A percentile compares a stretch with the other conserved stretches of the same genome.
phyloP scores from a whole-genome alignment of 2,888 invertebrate genomes.

The Oscheius sp. region DNA sequence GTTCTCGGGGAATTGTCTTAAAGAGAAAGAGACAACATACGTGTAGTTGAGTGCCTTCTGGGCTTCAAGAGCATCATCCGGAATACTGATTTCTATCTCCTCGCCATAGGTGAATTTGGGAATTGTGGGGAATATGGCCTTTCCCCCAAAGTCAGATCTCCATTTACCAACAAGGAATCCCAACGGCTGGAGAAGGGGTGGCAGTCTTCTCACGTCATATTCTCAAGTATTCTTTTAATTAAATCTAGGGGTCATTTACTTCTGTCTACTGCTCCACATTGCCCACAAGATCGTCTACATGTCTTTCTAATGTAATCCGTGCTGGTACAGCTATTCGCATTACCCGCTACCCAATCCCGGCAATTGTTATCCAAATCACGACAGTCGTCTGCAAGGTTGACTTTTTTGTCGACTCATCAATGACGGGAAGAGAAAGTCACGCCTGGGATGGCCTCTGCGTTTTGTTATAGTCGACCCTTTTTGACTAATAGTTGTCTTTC shows the following conservation, averaged over 20 bases:
- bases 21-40: conserved; percentile 49
- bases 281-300: conserved; percentile 64
- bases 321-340: conserved; percentile 58
- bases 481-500: too few species aligned
- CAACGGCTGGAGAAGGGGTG: conserved; percentile 64
- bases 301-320: conserved; percentile 67
- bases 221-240: conserved; percentile 52
- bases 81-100: conserved; percentile 70
- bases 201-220: conserved; percentile 65
- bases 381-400: conserved; percentile 40
- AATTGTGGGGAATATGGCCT: conserved; percentile 61
- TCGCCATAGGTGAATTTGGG: conserved; percentile 73
- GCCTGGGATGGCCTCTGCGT: background rate
- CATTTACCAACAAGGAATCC: conserved; percentile 72
- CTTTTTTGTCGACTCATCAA: background rate
- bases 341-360: conserved; percentile 67
- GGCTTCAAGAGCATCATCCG: conserved; percentile 62
- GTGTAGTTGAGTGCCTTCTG: conserved; percentile 72
- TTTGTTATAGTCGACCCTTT: background rate
- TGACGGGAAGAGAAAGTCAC: background rate
- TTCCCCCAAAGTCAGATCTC: conserved; percentile 73
- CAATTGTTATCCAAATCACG: conserved; percentile 64
- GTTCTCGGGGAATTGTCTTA: background rate
- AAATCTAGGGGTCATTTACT: conserved; percentile 8
- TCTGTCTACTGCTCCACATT: conserved; percentile 62